Conservation (phyloP, 2,797 vertebrate genomes). For the Limosa lapponica region DNA sequence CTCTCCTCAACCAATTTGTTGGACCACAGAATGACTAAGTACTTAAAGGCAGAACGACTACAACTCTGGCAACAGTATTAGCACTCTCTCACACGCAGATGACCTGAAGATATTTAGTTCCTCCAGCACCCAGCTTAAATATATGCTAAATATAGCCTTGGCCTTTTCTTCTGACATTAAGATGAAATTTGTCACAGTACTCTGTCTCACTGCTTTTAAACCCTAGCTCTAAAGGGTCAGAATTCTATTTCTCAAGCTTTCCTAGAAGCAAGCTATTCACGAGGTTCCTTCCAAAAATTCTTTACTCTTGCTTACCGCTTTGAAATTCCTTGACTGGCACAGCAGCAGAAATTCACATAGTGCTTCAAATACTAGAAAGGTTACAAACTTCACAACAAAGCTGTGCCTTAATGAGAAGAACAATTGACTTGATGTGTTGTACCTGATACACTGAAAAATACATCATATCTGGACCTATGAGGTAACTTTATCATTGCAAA, state of each 20-base stretch:
- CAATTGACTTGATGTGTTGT: neutral
- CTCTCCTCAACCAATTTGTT: neutral
- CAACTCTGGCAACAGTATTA: neutral
- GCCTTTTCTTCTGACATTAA: slow-evolving; percentile 72
- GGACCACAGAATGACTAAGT: neutral
- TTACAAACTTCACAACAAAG: neutral
- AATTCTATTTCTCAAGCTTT: neutral
- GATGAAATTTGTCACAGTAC: slow-evolving; percentile 30
- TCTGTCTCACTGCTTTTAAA: slow-evolving; percentile 10
- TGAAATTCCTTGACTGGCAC: neutral
- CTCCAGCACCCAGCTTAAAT: slow-evolving; percentile 40
- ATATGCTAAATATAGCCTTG: slow-evolving; percentile 66
- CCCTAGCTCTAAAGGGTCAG: neutral
- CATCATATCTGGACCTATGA: neutral
- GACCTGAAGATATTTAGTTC: slow-evolving; percentile 56
- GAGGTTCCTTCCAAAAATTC: neutral
- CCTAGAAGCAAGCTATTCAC: neutral
- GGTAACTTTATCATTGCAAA: neutral
- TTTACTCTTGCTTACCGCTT: neutral
- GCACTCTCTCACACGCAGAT: neutral
- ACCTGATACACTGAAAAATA: neutral
- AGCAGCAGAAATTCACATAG: neutral
- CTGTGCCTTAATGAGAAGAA: neutral
- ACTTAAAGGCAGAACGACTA: neutral
- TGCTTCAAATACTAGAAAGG: neutral